Base-by-base conservation (phyloP, 1,140 invertebrate species). In the Campoletis sonorensis region DNA sequence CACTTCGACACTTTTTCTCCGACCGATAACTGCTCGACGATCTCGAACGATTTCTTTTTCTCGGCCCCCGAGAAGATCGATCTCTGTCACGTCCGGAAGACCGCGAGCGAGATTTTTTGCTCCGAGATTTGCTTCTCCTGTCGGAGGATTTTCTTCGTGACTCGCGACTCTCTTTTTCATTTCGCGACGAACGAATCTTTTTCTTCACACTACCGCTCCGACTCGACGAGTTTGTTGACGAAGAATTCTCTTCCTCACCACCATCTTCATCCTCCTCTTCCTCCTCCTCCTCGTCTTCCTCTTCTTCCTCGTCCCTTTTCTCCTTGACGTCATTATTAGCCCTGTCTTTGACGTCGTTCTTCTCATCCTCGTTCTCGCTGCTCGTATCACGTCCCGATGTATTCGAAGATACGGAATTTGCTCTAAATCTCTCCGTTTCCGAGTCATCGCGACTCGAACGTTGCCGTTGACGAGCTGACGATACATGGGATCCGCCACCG, bases 81-180 rank as follows among this genome's bases (percentile, higher is more conserved):
- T 68, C 45, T 54, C 71, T 40, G 0, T 81, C 82, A 45, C 85
- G 84, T n/a, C 87, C 89, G 10, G 84, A 87, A 0, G 90, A 91
- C 37, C 83, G 84, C 3, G 90, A 90, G 27, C 89, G 86, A 1
- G 90, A 89, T 5, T 86, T 85, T 71, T 84, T 85, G 21, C 85
- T 84, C 13, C 88, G 84, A 49, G 90, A 90, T 67, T 88, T 88
- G 81, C 90, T 91, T 49, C 89, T 82, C 71, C 90, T 90, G n/a
- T 88, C 87, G 8, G 84, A 85, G 1, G 73, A 84, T 15, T 84
- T 86, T 70, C 85, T 88, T 27, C 84, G 82, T 26, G 86, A 86
- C 16, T 83, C 86, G 64, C 83, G 83, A n/a, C 18, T n/a, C n/a
- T 79, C 80, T 23, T 81, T 85, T 18, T 86, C 85, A 73, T 86